Base-by-base conservation (phyloP, 2,797 vertebrate genomes). In the Saxicola maurus region DNA sequence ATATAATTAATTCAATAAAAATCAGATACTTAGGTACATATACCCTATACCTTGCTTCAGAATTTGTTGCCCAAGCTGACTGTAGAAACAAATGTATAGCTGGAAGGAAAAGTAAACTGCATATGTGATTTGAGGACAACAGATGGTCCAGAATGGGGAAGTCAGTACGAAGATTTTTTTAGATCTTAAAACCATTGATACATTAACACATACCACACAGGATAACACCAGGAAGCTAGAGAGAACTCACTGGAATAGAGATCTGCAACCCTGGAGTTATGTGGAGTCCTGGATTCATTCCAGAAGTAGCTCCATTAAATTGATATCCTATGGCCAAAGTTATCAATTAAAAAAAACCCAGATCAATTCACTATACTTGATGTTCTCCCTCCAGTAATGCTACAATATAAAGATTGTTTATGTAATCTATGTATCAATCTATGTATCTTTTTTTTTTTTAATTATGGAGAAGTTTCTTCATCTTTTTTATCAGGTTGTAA, bases 181-280 rank as follows among this genome's bases (percentile, higher is more conserved):
- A 91, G 86, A 73, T 75, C 88, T 69, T 78, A 72, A 94, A 77
- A 67, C 66, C 83, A 94, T 83, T 95, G 82, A 55, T 86, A 86
- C 30, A n/a, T 69, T 92, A 74, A 82, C 81, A 84, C 64, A 42
- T 92, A 92, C 84, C 72, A 87, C 57, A 72, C 56, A 69, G 52
- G 57, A 19, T 87, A 94, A 66, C 77, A 89, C 74, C 60, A 89
- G 57, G 56, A 82, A 93, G 25, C 49, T 77, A 76, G 25, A 83
- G 52, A 73, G 57, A 74, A 52, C 37, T 66, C 49, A 72, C 1
- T 80, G 59, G 28, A 73, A 86, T 43, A 55, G 62, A 91, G 25
- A 43, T 85, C 43, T 86, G 57, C 55, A 82, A 16, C 57, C 42
- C 49, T 65, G 57, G 23, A 56, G 20, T 60, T 74, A 49, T 11